A percentile compares a stretch with the other conserved stretches of the same genome.
These are phyloP conservation scores for Laupala kohalensis DNA, from an alignment of 1,140 invertebrate species.

Conservation along the genomic window DNA sequence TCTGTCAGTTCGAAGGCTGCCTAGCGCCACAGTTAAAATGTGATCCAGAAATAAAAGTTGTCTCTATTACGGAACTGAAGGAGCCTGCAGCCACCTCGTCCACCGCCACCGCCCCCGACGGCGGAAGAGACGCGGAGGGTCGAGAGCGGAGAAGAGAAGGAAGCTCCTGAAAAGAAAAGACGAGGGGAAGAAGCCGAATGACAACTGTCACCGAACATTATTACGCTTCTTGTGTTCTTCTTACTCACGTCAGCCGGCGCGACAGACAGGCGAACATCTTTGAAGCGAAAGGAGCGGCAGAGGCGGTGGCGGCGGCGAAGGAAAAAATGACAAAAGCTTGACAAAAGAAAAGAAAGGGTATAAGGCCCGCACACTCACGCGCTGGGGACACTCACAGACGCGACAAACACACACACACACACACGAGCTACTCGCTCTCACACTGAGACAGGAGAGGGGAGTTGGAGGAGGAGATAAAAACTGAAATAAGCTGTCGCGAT, in stretches of 20 bases:
- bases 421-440: neutral
- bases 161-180: constrained; percentile 4
- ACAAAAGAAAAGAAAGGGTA: constrained; percentile 11
- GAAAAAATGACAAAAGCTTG: constrained; percentile 14
- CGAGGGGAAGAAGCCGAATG: constrained; percentile 8
- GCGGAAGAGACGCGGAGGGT: constrained; percentile 1
- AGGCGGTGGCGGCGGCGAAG: no score
- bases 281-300: constrained; percentile 6
- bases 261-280: constrained; percentile 14
- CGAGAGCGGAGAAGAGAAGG: neutral
- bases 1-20: neutral
- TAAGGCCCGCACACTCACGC: neutral
- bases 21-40: neutral
- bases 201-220: constrained; percentile 16
- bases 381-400: no score
- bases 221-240: constrained; percentile 14
- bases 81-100: neutral
- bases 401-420: neutral
- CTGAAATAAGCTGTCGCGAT: constrained; percentile 14
- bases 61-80: constrained; percentile 12
- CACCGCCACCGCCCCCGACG: neutral
- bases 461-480: constrained; percentile 1
- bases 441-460: neutral
- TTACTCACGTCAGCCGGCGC: constrained; percentile 10
- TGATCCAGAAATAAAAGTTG: constrained; percentile 11